phyloP scores from a whole-genome alignment of 1,140 invertebrate species.

The Psix sp. region DNA sequence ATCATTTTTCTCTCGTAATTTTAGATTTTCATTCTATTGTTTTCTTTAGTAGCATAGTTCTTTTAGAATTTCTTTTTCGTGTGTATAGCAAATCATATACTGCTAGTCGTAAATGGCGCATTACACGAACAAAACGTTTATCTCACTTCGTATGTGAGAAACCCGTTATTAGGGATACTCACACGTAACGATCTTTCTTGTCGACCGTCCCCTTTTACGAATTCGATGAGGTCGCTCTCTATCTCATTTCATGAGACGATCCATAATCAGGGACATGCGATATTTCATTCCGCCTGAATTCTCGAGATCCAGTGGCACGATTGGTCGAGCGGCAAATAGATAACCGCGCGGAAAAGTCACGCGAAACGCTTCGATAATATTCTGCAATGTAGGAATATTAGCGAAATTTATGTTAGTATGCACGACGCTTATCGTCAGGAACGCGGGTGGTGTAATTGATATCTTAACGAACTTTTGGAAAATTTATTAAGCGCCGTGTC shows the following conservation, averaged over 20 bases:
- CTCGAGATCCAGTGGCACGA: constrained; percentile 61
- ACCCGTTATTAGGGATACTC: constrained; percentile 52
- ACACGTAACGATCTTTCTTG: constrained; percentile 56
- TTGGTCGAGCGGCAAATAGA: constrained; percentile 64
- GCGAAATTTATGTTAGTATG: constrained; percentile 45
- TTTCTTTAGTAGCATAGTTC: too few relatives aligned
- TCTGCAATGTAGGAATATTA: constrained; percentile 47
- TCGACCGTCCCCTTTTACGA: constrained; percentile 46
- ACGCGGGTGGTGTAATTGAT: constrained; percentile 28
- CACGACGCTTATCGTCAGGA: constrained; percentile 27
- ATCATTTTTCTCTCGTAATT: too few relatives aligned
- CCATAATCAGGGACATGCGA: constrained; percentile 71
- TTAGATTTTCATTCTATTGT: too few relatives aligned
- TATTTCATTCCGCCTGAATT: constrained; percentile 69
- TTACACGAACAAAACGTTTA: constrained; percentile 59
- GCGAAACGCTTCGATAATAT: constrained; percentile 64
- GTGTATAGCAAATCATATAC: too few relatives aligned
- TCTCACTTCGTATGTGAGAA: constrained; percentile 49
- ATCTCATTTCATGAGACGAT: constrained; percentile 59
- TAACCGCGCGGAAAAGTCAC: constrained; percentile 68
- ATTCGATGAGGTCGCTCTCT: constrained; percentile 55
- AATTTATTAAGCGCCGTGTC: constrained; percentile 37
- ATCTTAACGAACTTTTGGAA: constrained; percentile 48
- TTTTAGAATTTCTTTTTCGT: too few relatives aligned
- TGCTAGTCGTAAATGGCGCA: constrained; percentile 45